Conservation (phyloP, 2,797 vertebrate species). For the Microtus agrestis region DNA sequence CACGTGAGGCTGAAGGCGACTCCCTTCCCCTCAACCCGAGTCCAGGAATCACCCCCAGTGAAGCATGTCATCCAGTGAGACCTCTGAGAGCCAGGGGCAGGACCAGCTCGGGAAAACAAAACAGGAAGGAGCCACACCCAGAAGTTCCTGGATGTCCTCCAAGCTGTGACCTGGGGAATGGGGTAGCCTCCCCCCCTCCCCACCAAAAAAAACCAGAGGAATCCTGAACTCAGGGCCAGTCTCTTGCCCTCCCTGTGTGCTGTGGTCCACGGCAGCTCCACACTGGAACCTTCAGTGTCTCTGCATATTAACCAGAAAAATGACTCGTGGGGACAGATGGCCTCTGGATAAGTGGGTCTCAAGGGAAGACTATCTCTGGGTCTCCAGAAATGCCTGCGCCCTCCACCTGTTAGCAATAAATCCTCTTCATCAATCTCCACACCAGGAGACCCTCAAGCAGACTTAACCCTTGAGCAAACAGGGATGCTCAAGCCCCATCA, state of each 20-base stretch:
- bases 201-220: not conserved
- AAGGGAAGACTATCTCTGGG: not conserved
- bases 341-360: not conserved
- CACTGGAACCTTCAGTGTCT: not conserved
- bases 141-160: not conserved
- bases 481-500: accelerated
- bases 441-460: accelerated
- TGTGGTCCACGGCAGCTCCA: not conserved
- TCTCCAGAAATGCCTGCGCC: not conserved
- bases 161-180: not conserved
- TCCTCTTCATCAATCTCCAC: not conserved
- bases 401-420: not conserved
- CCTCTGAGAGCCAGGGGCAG: not conserved
- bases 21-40: not conserved
- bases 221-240: not conserved
- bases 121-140: not conserved
- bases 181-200: too few species aligned
- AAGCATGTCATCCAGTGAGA: not conserved
- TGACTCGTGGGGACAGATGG: slow-evolving; percentile 19
- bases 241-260: not conserved
- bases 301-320: not conserved
- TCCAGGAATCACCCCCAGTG: not conserved
- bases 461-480: not conserved
- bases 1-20: not conserved
- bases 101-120: not conserved